Conservation (phyloP, 2,113 vertebrate species). For the Nycticorax nycticorax region DNA sequence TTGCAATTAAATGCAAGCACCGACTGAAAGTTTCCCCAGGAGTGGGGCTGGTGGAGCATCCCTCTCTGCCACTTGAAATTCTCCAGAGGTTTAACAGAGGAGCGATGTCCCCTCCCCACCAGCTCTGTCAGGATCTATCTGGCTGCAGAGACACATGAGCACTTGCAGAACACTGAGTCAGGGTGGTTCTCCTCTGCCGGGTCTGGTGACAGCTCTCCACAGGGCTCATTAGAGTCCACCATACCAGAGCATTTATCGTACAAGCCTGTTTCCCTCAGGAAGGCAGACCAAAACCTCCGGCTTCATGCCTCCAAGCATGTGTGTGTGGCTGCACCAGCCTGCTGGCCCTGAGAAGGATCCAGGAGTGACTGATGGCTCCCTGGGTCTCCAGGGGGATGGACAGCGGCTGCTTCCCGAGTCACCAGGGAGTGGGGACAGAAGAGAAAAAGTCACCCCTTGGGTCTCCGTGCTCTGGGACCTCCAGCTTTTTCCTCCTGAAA, state of each 20-base stretch:
- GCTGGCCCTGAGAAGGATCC: neutral
- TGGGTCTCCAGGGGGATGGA: rapidly evolving
- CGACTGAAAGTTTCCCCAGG: neutral
- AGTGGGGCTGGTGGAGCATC: neutral
- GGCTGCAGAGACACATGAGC: neutral
- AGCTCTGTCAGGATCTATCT: neutral
- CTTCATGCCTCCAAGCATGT: neutral
- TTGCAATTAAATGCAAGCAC: neutral
- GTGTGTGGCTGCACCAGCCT: neutral
- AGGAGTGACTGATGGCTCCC: neutral
- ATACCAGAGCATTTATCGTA: neutral
- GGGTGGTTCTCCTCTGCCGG: neutral
- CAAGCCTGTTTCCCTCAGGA: neutral
- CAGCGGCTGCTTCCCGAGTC: rapidly evolving
- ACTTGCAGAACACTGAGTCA: neutral
- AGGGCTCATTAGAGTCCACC: neutral
- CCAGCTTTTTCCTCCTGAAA: neutral
- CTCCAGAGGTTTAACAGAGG: neutral
- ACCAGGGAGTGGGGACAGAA: neutral
- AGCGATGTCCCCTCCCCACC: rapidly evolving
- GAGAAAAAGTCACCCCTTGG: neutral
- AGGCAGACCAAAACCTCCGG: neutral
- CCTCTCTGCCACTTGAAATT: neutral
- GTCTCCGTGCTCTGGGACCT: neutral
- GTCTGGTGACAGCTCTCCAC: neutral